Conservation (phyloP, 2,888 invertebrate species). For the Drosophila mayaguana region DNA sequence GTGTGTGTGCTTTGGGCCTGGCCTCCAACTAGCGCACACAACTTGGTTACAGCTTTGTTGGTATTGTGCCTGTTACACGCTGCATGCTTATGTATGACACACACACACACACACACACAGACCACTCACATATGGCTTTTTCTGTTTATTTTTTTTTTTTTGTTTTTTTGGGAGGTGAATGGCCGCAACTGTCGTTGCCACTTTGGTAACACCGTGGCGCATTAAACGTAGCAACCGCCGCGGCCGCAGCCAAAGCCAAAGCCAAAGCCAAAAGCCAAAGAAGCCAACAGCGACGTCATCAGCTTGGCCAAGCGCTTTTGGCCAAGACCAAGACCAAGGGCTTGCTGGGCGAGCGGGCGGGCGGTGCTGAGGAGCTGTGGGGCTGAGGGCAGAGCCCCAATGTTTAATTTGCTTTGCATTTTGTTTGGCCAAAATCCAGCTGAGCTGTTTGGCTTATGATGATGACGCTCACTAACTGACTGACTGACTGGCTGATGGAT, state of each 20-base stretch:
- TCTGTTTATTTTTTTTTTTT: background rate
- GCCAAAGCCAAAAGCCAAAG: constrained; percentile 54
- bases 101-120: constrained; percentile 19
- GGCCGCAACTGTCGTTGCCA: constrained; percentile 82
- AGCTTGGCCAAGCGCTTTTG: constrained; percentile 56
- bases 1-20: constrained; percentile 52
- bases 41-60: constrained; percentile 67
- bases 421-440: constrained; percentile 68
- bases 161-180: constrained; percentile 77
- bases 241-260: constrained; percentile 54
- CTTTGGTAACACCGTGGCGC: constrained; percentile 78
- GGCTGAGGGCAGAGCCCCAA: constrained; percentile 28
- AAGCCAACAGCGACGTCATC: constrained; percentile 67
- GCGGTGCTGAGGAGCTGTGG: constrained; percentile 14
- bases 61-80: constrained; percentile 60
- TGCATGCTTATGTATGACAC: constrained; percentile 55
- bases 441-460: constrained; percentile 46
- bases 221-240: constrained; percentile 73
- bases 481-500: constrained; percentile 28
- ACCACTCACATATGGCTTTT: constrained; percentile 57
- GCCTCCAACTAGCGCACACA: constrained; percentile 56
- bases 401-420: constrained; percentile 78
- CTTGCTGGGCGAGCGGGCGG: constrained; percentile 3
- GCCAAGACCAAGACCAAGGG: constrained; percentile 30
- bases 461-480: constrained; percentile 45